Base-by-base conservation (phyloP, 2,888 invertebrate genomes). In the Heliconius aoede region DNA sequence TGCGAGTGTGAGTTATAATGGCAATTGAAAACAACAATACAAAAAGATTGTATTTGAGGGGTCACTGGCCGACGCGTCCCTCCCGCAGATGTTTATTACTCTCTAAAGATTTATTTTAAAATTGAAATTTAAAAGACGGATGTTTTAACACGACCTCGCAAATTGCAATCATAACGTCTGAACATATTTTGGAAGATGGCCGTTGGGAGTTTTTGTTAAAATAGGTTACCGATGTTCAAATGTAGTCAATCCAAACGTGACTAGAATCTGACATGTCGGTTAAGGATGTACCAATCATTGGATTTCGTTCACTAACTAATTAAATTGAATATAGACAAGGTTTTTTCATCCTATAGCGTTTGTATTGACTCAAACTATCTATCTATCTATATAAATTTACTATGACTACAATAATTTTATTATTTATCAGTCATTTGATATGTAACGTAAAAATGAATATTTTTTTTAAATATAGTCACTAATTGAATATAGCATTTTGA, bases 231-330 rank as follows among this genome's bases (percentile, higher is more conserved):
- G 32, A 62, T 28, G 46, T 69, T 74, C 24, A 26, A 67, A 55
- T 72, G 61, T 76, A 51, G 68, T 62, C 75, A 58, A 60, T 78
- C 55, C 58, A 64, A 75, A 78, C 76, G 76, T 78, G 76, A 78
- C 76, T 72, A 64, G 67, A 72, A 60, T 72, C 15, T 21, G 21
- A 65, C 24, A 9, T 40, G 65, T 40, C 24, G 15, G 36, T 40
- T 40, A 65, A 65, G 65, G 65, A 65, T 65, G 69, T 69, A 69
- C 69, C 69, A 51, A 69, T 69, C 65, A 24, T 40, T 40, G 65
- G 36, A 40, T 36, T 65, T 65, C 36, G 65, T 18, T 26, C 65
- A 36, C 3, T 36, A 8, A 65, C 1, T 65, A 26, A 40, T 65
- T 40, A 65, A 40, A 36, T 69, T 51, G n/a, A 51, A 51, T 69